Evolutionary conservation across 2,113 vertebrate genomes (phyloP).

Genomic region (Alligator sinensis): DNA sequence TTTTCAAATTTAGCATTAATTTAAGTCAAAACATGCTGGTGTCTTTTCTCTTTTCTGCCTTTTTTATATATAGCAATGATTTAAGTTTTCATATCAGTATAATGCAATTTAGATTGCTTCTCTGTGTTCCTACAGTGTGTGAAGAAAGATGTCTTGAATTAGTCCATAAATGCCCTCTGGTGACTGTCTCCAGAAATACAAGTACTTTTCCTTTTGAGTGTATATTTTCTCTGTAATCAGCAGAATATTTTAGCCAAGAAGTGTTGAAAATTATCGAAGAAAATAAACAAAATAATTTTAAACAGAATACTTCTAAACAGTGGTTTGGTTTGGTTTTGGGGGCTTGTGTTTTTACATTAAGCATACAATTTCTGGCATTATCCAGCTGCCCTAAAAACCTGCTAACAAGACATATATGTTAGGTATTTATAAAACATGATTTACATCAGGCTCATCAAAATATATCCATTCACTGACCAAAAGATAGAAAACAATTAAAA

Average conservation of each 20-base stretch:
- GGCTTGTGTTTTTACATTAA: background rate
- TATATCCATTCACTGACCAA: background rate
- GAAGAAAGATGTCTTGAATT: slow-evolving; percentile 73
- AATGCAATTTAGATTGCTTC: slow-evolving; percentile 48
- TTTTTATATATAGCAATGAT: slow-evolving; percentile 32
- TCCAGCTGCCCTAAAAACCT: background rate
- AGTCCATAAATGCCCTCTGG: slow-evolving; percentile 87
- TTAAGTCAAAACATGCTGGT: slow-evolving; percentile 22
- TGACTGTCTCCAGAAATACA: slow-evolving; percentile 82
- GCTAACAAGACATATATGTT: background rate
- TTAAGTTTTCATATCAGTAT: slow-evolving; percentile 50
- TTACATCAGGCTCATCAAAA: background rate
- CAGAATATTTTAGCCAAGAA: background rate
- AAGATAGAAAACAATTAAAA: background rate
- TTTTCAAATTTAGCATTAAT: slow-evolving; percentile 28
- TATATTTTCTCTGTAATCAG: background rate
- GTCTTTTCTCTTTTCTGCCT: slow-evolving; percentile 6
- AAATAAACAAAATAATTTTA: slow-evolving; percentile 14
- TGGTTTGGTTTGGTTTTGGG: background rate
- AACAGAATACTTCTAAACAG: background rate
- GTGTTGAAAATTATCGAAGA: background rate
- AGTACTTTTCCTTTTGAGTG: slow-evolving; percentile 26
- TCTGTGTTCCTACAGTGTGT: slow-evolving; percentile 54
- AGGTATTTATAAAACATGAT: background rate
- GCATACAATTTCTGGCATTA: background rate